Conservation (phyloP, 2,113 vertebrate genomes). For the Microcebus ravelobensis region DNA sequence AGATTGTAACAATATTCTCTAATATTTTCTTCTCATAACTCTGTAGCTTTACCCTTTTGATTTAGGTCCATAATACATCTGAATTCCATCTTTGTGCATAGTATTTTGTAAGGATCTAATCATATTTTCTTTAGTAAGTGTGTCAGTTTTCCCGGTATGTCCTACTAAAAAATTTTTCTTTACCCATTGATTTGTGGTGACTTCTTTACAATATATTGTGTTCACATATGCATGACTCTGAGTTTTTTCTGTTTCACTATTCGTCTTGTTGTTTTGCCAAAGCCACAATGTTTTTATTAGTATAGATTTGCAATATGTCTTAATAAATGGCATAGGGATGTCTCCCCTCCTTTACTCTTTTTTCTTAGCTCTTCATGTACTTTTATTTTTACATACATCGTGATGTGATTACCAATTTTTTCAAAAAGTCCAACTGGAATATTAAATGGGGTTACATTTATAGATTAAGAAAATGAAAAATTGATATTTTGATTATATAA, state of each 20-base stretch:
- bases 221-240: not conserved
- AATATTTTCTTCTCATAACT: not conserved
- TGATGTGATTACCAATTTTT: not conserved
- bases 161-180: not conserved
- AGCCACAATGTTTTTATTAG: not conserved
- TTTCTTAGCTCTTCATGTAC: not conserved
- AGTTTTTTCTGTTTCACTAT: not conserved
- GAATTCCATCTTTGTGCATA: not conserved
- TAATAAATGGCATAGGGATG: not conserved
- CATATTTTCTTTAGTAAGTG: not conserved
- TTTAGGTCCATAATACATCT: not conserved
- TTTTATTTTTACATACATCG: not conserved
- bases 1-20: not conserved
- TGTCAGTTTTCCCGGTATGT: not conserved
- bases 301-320: not conserved
- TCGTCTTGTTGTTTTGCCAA: not conserved
- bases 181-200: not conserved
- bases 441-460: not conserved
- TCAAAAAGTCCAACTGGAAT: not conserved
- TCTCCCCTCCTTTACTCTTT: not conserved
- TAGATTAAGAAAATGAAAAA: not conserved
- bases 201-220: constrained; percentile 27
- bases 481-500: not conserved
- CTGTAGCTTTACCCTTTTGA: not conserved
- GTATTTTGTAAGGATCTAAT: not conserved